A percentile compares a stretch with the other conserved stretches of the same genome.
Evolutionary conservation across 2,888 invertebrate genomes (phyloP).

Genomic region (Morpho achilles): DNA sequence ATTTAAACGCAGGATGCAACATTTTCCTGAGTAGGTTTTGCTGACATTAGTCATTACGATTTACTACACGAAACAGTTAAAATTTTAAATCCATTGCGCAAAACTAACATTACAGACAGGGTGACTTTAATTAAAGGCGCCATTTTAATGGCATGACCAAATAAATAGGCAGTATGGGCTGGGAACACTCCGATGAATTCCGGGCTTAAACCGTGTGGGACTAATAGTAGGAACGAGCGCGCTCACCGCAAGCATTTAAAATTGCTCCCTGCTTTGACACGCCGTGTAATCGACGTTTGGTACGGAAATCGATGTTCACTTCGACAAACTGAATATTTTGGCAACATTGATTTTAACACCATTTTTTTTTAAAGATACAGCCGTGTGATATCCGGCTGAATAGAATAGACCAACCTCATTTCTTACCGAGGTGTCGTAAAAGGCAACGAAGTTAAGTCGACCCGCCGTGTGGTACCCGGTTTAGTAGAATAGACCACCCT

Average conservation of each 20-base stretch:
- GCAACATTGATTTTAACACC: background rate
- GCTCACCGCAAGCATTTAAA: conserved; percentile 28
- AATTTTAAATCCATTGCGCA: too few species aligned
- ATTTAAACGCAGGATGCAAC: too few species aligned
- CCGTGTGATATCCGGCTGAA: too few species aligned
- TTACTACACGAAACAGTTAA: too few species aligned
- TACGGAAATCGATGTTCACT: conserved; percentile 13
- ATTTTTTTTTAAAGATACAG: too few species aligned
- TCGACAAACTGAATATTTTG: conserved; percentile 4
- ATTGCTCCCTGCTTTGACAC: conserved; percentile 24
- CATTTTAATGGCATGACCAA: conserved; percentile 70
- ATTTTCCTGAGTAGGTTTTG: too few species aligned
- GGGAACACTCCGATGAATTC: conserved; percentile 25
- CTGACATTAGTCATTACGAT: too few species aligned
- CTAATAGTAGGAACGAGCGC: conserved; percentile 25
- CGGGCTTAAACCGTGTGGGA: conserved; percentile 25
- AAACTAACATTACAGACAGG: background rate
- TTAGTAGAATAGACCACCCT: too few species aligned
- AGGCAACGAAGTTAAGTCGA: too few species aligned
- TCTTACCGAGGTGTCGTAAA: too few species aligned
- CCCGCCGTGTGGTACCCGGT: too few species aligned
- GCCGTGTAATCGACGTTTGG: conserved; percentile 15
- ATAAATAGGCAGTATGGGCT: conserved; percentile 54
- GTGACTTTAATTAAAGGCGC: conserved; percentile 71
- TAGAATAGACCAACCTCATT: too few species aligned